Percentiles rank a stretch among this genome's conserved stretches.
Evolutionary conservation across 2,888 invertebrate species (phyloP).

Genomic region (Galerucella pusilla): DNA sequence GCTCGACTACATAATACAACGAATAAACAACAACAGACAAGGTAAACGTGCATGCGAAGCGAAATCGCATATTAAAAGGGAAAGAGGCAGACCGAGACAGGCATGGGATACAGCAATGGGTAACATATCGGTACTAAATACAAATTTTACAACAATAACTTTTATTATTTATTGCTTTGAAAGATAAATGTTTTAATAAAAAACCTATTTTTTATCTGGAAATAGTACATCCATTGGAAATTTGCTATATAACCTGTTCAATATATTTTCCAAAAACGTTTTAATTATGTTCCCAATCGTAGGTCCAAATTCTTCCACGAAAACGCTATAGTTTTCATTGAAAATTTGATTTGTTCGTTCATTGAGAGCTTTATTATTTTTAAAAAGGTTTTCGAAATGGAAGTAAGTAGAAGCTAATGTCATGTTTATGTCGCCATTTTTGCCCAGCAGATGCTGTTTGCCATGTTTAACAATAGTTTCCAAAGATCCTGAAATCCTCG

Average conservation of each 20-base stretch:
- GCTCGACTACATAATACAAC: too few relatives aligned
- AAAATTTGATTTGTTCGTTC: slow-evolving; percentile 76
- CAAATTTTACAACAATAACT: too few relatives aligned
- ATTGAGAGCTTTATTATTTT: slow-evolving; percentile 70
- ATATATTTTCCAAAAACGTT: slow-evolving; percentile 61
- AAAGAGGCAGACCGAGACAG: too few relatives aligned
- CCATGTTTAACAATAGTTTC: slow-evolving; percentile 4
- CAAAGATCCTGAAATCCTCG: neutral
- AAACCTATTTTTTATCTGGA: slow-evolving; percentile 9
- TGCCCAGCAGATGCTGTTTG: neutral
- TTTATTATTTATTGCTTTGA: too few relatives aligned
- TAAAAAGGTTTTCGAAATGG: slow-evolving; percentile 74
- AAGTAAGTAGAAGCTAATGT: slow-evolving; percentile 64
- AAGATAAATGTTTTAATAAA: too few relatives aligned
- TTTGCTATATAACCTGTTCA: neutral
- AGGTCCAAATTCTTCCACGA: slow-evolving; percentile 74
- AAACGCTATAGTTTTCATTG: slow-evolving; percentile 77
- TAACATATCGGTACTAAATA: too few relatives aligned
- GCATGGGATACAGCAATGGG: too few relatives aligned
- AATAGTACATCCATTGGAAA: slow-evolving; percentile 11
- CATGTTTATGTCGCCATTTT: neutral
- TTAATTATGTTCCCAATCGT: slow-evolving; percentile 71
- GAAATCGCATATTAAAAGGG: too few relatives aligned
- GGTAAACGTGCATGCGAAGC: too few relatives aligned
- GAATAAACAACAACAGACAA: too few relatives aligned